phyloP scores from a whole-genome alignment of 2,113 vertebrate species.

The Platichthys flesus region DNA sequence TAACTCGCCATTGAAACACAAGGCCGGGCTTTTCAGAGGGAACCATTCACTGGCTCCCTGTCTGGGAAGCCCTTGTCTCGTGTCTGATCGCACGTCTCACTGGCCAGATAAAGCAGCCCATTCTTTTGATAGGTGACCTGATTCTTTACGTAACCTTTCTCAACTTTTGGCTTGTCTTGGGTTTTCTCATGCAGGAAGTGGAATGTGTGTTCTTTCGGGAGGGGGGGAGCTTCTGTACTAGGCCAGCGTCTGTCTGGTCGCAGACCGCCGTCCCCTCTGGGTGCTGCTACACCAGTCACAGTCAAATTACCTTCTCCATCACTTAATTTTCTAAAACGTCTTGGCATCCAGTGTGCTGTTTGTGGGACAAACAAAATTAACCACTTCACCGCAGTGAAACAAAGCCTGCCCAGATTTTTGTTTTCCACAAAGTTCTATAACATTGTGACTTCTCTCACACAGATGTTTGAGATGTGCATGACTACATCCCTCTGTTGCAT shows the following conservation, averaged over 20 bases:
- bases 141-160: slow-evolving; percentile 77
- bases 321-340: slow-evolving; percentile 20
- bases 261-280: slow-evolving; percentile 20
- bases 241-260: slow-evolving; percentile 36
- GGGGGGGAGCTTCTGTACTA: slow-evolving; percentile 30
- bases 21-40: slow-evolving; percentile 77
- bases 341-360: neutral
- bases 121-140: slow-evolving; percentile 82
- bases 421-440: slow-evolving; percentile 10
- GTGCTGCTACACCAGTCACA: slow-evolving; percentile 12
- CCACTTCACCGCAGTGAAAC: slow-evolving; percentile 6
- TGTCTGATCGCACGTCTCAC: slow-evolving; percentile 73
- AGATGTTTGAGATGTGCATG: slow-evolving; percentile 58
- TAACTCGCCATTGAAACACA: slow-evolving; percentile 76
- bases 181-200: slow-evolving; percentile 68
- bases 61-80: slow-evolving; percentile 78
- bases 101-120: slow-evolving; percentile 77
- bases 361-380: slow-evolving; percentile 14
- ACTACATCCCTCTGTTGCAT: slow-evolving; percentile 36
- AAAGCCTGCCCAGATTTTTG: slow-evolving; percentile 21
- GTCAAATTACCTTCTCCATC: slow-evolving; percentile 32
- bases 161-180: slow-evolving; percentile 65
- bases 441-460: slow-evolving; percentile 43
- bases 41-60: slow-evolving; percentile 75
- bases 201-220: slow-evolving; percentile 25